These are phyloP conservation scores for Tolmerus cingulatus DNA, from an alignment of 2,888 invertebrate genomes.

Conservation along the genomic window DNA sequence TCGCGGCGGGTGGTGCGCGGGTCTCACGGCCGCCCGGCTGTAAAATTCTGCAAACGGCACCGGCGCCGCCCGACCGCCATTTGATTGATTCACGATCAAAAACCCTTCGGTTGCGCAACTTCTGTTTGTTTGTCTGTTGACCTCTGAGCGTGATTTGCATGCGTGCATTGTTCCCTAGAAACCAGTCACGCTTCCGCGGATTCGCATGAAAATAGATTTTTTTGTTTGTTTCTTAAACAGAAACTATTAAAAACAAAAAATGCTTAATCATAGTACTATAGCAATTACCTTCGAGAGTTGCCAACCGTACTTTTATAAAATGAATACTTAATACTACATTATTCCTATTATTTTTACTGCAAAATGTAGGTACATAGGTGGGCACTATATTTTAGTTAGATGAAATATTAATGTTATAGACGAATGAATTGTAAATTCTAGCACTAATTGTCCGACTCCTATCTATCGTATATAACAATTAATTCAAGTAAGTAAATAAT, in stretches of 20 bases:
- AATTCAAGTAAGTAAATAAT: too few species aligned
- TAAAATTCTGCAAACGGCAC: not conserved
- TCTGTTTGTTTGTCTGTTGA: conserved; percentile 4
- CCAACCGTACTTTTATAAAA: not conserved
- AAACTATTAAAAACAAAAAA: not conserved
- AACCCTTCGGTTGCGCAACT: not conserved
- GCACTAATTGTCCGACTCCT: too few species aligned
- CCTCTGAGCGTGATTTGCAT: conserved; percentile 12
- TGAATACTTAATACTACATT: not conserved
- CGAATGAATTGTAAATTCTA: too few species aligned
- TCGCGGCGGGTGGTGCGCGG: not conserved
- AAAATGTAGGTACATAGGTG: too few species aligned
- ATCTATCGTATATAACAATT: too few species aligned
- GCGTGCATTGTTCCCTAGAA: not conserved
- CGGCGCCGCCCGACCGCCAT: not conserved
- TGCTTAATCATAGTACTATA: not conserved
- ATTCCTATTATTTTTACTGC: not conserved
- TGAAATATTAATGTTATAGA: too few species aligned
- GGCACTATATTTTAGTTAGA: too few species aligned
- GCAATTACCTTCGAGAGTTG: not conserved
- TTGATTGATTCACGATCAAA: not conserved
- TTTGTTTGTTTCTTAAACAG: not conserved
- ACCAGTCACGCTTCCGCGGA: conserved; percentile 13
- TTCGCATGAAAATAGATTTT: not conserved
- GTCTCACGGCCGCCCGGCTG: not conserved